A percentile compares a stretch with the other conserved stretches of the same genome.
phyloP scores from a whole-genome alignment of 2,797 vertebrate species.

The Hozukius guyotensis region DNA sequence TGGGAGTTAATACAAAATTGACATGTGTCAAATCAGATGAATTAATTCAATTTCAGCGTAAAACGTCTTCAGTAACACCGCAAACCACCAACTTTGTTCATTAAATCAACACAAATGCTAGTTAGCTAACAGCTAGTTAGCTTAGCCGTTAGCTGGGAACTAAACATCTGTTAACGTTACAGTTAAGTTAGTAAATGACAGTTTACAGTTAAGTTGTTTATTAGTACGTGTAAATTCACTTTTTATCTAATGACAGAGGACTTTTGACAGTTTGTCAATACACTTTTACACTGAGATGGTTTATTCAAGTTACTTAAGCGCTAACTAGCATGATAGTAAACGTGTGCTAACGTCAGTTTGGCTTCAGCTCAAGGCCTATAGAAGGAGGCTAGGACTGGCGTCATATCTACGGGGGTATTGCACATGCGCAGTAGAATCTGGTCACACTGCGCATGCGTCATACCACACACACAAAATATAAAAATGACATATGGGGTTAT shows the following conservation, averaged over 20 bases:
- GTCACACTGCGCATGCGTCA: too few relatives aligned
- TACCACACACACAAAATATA: too few relatives aligned
- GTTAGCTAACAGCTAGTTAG: slow-evolving; percentile 14
- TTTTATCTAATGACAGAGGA: fast-evolving
- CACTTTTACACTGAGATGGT: neutral
- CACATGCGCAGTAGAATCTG: too few relatives aligned
- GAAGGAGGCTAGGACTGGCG: fast-evolving
- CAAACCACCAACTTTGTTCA: neutral
- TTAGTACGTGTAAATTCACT: neutral
- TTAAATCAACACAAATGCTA: neutral
- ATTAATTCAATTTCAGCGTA: fast-evolving
- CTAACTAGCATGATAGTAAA: slow-evolving; percentile 25
- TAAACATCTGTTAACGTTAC: slow-evolving; percentile 62
- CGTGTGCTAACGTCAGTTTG: slow-evolving; percentile 41
- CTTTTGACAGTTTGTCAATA: neutral
- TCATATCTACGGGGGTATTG: fast-evolving
- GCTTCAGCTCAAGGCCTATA: too few relatives aligned
- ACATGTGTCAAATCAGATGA: neutral
- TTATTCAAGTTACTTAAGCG: neutral
- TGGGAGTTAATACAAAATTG: neutral
- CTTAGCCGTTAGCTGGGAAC: slow-evolving; percentile 54
- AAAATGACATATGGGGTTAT: too few relatives aligned
- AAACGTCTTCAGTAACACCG: too few relatives aligned
- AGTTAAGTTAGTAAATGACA: neutral
- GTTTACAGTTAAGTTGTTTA: fast-evolving